Percentiles rank a stretch among this genome's conserved stretches.
These are phyloP conservation scores for Dryoscopus gambensis DNA, from an alignment of 2,113 vertebrate genomes.

Conservation along the genomic window DNA sequence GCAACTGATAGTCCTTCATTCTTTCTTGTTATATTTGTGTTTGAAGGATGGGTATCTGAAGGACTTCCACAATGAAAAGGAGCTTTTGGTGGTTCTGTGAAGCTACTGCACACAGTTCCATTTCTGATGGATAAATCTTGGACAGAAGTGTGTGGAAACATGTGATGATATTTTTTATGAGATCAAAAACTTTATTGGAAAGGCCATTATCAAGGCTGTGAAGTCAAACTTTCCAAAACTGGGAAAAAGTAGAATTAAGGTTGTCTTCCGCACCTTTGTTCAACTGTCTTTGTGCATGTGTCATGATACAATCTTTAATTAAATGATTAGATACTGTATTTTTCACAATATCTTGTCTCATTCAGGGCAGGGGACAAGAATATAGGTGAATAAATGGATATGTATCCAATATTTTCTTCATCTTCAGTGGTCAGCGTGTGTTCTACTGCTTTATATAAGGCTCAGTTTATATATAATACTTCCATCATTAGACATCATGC, in stretches of 20 bases:
- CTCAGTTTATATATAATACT: not conserved
- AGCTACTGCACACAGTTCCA: not conserved
- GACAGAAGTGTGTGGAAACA: not conserved
- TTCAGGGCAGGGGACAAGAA: not conserved
- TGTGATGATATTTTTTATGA: not conserved
- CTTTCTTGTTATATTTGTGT: not conserved
- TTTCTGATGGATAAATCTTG: not conserved
- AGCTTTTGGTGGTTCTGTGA: not conserved
- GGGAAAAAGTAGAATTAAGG: conserved; percentile 31
- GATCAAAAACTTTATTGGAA: conserved; percentile 26
- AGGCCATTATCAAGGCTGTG: not conserved
- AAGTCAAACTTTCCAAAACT: conserved; percentile 42
- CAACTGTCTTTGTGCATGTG: not conserved
- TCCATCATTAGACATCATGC: not conserved
- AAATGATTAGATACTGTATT: conserved; percentile 25
- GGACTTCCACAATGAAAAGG: not conserved
- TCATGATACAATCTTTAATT: conserved; percentile 56
- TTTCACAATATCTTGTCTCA: not conserved
- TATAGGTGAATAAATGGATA: not conserved
- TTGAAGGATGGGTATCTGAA: conserved; percentile 18
- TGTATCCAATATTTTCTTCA: conserved; percentile 6
- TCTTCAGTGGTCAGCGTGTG: not conserved
- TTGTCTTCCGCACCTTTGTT: conserved; percentile 15
- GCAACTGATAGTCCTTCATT: not conserved
- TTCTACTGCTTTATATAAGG: not conserved